Evolutionary conservation across 1,140 invertebrate genomes (phyloP).

Genomic region (Sarcophaga bullata): DNA sequence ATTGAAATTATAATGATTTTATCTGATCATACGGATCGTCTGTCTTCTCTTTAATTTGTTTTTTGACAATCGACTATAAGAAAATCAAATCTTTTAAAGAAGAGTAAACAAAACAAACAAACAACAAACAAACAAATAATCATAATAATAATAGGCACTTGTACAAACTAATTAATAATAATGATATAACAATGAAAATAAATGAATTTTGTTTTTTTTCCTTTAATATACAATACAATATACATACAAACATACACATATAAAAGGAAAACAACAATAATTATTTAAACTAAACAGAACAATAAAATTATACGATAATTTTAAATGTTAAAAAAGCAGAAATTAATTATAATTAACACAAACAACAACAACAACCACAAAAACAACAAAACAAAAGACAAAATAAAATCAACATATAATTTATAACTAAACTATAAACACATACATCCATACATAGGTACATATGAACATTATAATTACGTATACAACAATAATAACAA

Average conservation of each 20-base stretch:
- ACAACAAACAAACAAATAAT: not conserved
- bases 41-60: slow-evolving; percentile 44
- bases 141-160: slow-evolving; percentile 41
- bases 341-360: too few relatives aligned
- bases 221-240: not conserved
- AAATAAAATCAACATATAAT: slow-evolving; percentile 13
- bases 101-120: slow-evolving; percentile 8
- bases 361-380: slow-evolving; percentile 39
- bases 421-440: not conserved
- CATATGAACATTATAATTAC: not conserved
- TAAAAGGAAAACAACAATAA: slow-evolving; percentile 9
- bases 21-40: not conserved
- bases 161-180: slow-evolving; percentile 35
- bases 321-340: slow-evolving; percentile 2
- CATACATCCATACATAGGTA: too few relatives aligned
- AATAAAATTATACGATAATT: not conserved
- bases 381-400: slow-evolving; percentile 10
- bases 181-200: not conserved
- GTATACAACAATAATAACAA: not conserved
- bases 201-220: not conserved
- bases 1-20: not conserved
- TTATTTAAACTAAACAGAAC: not conserved
- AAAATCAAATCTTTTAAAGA: slow-evolving; percentile 46
- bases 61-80: slow-evolving; percentile 66
- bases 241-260: not conserved